Percentiles rank a stretch among this genome's conserved stretches.
Evolutionary conservation across 1,140 invertebrate species (phyloP).

Genomic region (Conus ventricosus): DNA sequence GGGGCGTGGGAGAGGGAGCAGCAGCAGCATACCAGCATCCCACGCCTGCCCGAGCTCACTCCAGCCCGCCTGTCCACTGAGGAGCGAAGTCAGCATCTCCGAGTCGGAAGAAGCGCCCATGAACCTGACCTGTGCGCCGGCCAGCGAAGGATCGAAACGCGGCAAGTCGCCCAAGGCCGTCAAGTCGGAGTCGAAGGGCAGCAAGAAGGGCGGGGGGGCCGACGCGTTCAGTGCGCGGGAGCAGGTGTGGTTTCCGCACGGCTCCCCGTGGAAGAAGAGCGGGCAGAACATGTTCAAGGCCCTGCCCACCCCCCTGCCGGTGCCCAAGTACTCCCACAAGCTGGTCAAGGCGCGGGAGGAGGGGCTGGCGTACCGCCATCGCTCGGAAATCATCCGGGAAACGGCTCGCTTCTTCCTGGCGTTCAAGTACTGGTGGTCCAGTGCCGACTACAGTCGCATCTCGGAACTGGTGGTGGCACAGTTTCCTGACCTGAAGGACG

Average conservation of each 20-base stretch:
- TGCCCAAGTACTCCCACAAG: constrained; percentile 44
- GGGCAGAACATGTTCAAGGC: constrained; percentile 44
- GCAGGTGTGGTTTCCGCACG: constrained; percentile 49
- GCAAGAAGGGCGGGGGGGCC: background rate
- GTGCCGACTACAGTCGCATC: constrained; percentile 50
- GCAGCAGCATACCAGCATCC: background rate
- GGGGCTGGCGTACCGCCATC: constrained; percentile 40
- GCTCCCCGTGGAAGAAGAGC: constrained; percentile 45
- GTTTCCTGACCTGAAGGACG: constrained; percentile 48
- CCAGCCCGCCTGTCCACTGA: constrained; percentile 11
- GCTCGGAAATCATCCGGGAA: constrained; percentile 49
- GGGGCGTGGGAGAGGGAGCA: background rate
- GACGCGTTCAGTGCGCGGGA: constrained; percentile 26
- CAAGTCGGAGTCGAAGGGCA: background rate
- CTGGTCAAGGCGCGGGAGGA: constrained; percentile 37
- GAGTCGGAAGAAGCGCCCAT: constrained; percentile 27
- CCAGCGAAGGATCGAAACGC: background rate
- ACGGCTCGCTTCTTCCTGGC: constrained; percentile 48
- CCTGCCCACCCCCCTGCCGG: constrained; percentile 44
- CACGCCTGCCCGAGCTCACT: constrained; percentile 25
- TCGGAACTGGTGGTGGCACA: constrained; percentile 45
- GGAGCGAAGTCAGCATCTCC: background rate
- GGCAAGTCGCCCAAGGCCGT: background rate
- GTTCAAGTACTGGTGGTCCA: constrained; percentile 53
- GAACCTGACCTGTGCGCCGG: constrained; percentile 17